Percentiles rank a stretch among this genome's conserved stretches.
Evolutionary conservation across 2,113 vertebrate species (phyloP).

Genomic region (Triplophysa rosa): DNA sequence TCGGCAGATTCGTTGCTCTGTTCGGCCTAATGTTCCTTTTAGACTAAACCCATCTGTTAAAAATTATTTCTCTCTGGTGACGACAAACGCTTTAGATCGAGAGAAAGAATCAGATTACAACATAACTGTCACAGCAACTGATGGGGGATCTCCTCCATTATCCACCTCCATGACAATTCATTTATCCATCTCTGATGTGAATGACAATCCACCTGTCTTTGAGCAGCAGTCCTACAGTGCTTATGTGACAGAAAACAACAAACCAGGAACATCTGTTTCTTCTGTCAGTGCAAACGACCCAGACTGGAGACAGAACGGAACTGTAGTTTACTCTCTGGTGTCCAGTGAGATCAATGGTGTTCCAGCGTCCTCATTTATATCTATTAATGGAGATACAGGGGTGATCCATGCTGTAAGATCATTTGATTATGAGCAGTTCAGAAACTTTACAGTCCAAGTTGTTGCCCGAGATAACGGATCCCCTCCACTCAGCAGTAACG

Average conservation of each 20-base stretch:
- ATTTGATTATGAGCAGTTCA: conserved; percentile 59
- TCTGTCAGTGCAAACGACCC: conserved; percentile 56
- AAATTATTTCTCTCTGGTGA: conserved; percentile 45
- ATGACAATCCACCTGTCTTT: conserved; percentile 54
- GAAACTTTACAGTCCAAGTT: conserved; percentile 53
- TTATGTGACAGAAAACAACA: conserved; percentile 53
- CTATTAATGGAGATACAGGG: conserved; percentile 55
- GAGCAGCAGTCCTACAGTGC: conserved; percentile 27
- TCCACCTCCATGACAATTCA: conserved; percentile 50
- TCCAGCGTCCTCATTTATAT: conserved; percentile 48
- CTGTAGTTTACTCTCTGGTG: conserved; percentile 53
- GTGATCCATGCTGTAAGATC: conserved; percentile 52
- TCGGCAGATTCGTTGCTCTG: conserved; percentile 43
- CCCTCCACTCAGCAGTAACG: conserved; percentile 56
- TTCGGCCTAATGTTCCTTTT: conserved; percentile 62
- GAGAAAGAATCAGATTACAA: conserved; percentile 60
- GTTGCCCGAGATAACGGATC: conserved; percentile 58
- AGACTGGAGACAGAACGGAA: conserved; percentile 59
- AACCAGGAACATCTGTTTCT: conserved; percentile 49
- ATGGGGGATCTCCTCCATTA: conserved; percentile 65
- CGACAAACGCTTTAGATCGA: conserved; percentile 37
- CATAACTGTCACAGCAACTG: conserved; percentile 65
- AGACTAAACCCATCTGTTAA: conserved; percentile 62
- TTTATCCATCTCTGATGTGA: conserved; percentile 49
- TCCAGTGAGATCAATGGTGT: conserved; percentile 43